These are phyloP conservation scores for Zelleria hepariella DNA, from an alignment of 2,888 invertebrate species.

Conservation along the genomic window DNA sequence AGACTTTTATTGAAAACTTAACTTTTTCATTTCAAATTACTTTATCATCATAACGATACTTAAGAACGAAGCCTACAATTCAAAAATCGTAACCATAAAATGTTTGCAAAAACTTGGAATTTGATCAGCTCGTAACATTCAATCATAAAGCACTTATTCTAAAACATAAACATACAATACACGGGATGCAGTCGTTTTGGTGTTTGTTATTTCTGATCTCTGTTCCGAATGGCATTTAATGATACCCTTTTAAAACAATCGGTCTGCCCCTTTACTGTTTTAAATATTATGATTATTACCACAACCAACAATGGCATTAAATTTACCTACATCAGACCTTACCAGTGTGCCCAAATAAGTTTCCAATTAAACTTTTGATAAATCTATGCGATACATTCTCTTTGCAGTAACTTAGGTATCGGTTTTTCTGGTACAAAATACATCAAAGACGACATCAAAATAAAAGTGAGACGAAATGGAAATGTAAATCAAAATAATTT, in stretches of 20 bases:
- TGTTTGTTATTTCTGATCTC: conserved; percentile 33
- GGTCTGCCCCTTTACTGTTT: conserved; percentile 32
- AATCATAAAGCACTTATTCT: conserved; percentile 29
- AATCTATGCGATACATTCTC: no score
- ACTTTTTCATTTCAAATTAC: no score
- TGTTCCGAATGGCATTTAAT: conserved; percentile 37
- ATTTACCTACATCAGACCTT: neutral
- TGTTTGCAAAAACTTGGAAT: neutral
- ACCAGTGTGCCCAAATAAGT: neutral
- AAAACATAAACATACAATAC: conserved; percentile 20
- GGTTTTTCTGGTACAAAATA: no score
- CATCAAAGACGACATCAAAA: neutral
- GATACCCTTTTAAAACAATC: conserved; percentile 30
- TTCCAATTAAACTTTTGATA: neutral
- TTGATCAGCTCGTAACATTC: conserved; percentile 28
- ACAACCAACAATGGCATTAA: conserved; percentile 2
- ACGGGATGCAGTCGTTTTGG: conserved; percentile 13
- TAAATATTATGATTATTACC: conserved; percentile 12
- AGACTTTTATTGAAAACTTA: no score
- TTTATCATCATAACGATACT: no score
- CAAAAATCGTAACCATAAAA: neutral
- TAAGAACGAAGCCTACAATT: neutral
- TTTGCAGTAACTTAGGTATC: no score
- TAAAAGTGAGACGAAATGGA: neutral
- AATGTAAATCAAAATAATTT: neutral